Base-by-base conservation (phyloP, 1,140 invertebrate species). In the Drosophila orena region DNA sequence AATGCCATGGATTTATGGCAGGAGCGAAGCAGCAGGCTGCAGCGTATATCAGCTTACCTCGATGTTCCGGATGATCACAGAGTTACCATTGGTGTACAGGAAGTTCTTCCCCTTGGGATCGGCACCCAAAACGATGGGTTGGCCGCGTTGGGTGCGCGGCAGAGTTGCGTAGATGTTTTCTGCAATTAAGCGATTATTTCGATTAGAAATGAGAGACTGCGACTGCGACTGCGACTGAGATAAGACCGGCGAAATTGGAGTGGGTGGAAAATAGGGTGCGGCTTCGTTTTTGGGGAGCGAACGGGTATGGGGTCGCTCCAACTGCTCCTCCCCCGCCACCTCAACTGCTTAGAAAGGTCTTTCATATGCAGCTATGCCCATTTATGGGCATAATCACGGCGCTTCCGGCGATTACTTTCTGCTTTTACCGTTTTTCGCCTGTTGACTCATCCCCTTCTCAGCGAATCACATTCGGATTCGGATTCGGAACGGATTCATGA, bases 91-190 rank as follows among this genome's bases (percentile, higher is more conserved):
- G 38, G 97, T 97, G 92, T 99, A 99, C 20, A 99, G 94, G 92
- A 99, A 98, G 91, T 97, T 99, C 86, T 98, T 98, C 44, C 98
- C 98, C 93, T 99, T 99, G 10, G 98, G 98, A 94, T 99, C 98
- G 22, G 96, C 96, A 56, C 98, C 97, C 54, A 99, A 92, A 42
- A 99, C 98, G 73, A 99, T 95, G 22, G 98, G 97, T 80, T 97
- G 96, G 22, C 98, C 99, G 84, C 98, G 94, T 89, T 96, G 95
- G 20, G 99, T 99, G 85, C 96, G 95, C 47, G 99, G 99, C 79
- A 99, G 93, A 42, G 98, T 96, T 46, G 98, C 97, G 94, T 97
- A 99, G 93, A 96, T 96, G 92, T 95, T 96, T 93, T 97, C 97
- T 98, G 93, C 57, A 94, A 71, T 35, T 27, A 14, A 12, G 37